Evolutionary conservation across 2,888 invertebrate genomes (phyloP).

Genomic region (Eupsilia transversa): DNA sequence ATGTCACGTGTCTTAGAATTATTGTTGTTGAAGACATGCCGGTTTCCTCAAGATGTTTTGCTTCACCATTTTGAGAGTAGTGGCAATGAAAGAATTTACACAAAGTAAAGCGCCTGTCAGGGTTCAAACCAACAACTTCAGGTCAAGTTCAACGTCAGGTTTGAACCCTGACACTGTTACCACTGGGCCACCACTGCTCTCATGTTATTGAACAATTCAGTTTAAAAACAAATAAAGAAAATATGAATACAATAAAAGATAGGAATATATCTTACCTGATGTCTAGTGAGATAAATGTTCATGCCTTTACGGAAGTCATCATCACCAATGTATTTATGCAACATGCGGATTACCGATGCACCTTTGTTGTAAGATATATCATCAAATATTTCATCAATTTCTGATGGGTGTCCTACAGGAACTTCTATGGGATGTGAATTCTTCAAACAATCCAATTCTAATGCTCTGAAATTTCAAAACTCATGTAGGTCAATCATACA

Average conservation of each 20-base stretch:
- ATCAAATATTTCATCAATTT: conserved; percentile 99
- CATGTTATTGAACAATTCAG: neutral
- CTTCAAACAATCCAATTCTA: conserved; percentile 96
- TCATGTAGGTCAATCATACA: conserved; percentile 35
- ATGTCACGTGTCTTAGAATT: too few species aligned
- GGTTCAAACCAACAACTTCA: too few species aligned
- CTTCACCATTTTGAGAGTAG: too few species aligned
- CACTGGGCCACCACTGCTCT: too few species aligned
- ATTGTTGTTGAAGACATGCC: too few species aligned
- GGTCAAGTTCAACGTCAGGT: too few species aligned
- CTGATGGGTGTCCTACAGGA: conserved; percentile 97
- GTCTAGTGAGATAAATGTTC: conserved; percentile 96
- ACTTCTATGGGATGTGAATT: conserved; percentile 99
- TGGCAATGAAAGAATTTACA: too few species aligned
- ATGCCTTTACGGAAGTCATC: conserved; percentile 97
- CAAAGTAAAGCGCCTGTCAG: too few species aligned
- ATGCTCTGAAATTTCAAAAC: conserved; percentile 90
- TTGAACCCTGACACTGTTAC: too few species aligned
- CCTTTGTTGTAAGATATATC: conserved; percentile 99
- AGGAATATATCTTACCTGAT: conserved; percentile 89
- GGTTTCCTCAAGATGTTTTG: too few species aligned
- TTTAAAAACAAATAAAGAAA: neutral
- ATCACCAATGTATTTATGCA: conserved; percentile 98
- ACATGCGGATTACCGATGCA: conserved; percentile 98
- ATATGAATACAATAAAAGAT: too few species aligned